Base-by-base conservation (phyloP, 2,888 invertebrate genomes). In the Temnothorax ravouxi region DNA sequence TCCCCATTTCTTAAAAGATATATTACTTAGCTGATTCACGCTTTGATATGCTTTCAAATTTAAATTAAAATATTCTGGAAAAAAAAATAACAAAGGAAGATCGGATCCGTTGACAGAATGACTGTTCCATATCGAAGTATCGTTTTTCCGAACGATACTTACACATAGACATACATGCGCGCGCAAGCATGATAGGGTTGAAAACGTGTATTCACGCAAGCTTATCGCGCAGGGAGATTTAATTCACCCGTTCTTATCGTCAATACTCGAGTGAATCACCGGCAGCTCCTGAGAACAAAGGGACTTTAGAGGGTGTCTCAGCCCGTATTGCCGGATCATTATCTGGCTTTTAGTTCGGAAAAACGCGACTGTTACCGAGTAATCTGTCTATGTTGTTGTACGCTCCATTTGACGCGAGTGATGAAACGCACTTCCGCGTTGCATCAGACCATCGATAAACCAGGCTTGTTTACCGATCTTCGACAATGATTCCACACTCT, bases 351-450 rank as follows among this genome's bases (percentile, higher is more conserved):
- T 71, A 74, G 67, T 69, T 69, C 50, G 75, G 2, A 79, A 88
- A 84, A 88, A 84, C 75, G 84, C 44, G n/a, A 84, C 83, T 87
- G 90, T 90, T 89, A 86, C 64, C 62, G 87, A 87, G 91, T 85
- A 86, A 56, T 85, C 85, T 90, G 87, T 90, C 88, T 84, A 75
- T 77, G 85, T 84, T 86, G 59, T 52, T 50, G 82, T 54, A 82
- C 82, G 84, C 81, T 90, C 89, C 89, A 89, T 91, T 90, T 91
- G 87, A 84, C 82, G 85, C 72, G 88, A 90, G 92, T 94, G 94
- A 94, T 92, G 94, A 94, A 94, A 94, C 88, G 84, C 86, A 90
- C 89, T 93, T 89, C 93, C 93, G 92, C 91, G 89, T 94, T 94
- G 94, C 94, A 91, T 94, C 94, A 93, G 93, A 88, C 91, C 76